Evolutionary conservation across 2,888 invertebrate species (phyloP), one percentile per base, ranked within the genome.

Genomic region (Pseudolycoriella hygida): DNA sequence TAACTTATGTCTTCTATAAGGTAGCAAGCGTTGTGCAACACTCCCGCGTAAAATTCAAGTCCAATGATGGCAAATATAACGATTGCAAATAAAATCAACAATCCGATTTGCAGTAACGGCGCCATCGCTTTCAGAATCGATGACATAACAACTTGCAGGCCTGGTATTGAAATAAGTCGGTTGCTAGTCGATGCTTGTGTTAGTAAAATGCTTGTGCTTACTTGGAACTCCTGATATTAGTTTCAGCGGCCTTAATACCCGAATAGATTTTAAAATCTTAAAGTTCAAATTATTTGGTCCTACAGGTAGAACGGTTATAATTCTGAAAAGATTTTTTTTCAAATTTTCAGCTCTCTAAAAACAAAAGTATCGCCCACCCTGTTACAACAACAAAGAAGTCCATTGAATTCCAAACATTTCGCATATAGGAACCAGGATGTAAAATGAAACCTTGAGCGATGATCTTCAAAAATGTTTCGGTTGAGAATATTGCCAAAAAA

Each of bases 81-180:
- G 73, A 98, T 98, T 70, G 97, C 98, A 73, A 98, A 98, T 71
- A 98, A 81, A 72, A 98, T 98, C 77, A 98, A 78, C 70, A 98
- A 77, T 67, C 94, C 97, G 68, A 98, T 98, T 77, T 98, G 98
- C 68, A 98, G 83, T 74, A 98, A 76, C 59, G 98, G 98, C 59
- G 97, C 97, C 98, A 98, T 98, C 59, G 98, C 98, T 76, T 97
- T 94, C 74, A 98, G 92, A 73, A 98, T 98, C 67, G 98, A 98
- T 79, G 98, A 98, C 74, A 98, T 78, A 70, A 98, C 98, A 72
- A 98, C 98, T 82, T 98, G 98, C 73, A 98, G 83, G 83, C 97
- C 97, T 98, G n/a, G n/a, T 71, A 5, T 20, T 12, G n/a, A 18
- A 18, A 40, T 40, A 10, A n/a, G 18, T 17, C 15, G 11, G 11